phyloP scores from a whole-genome alignment of 2,888 invertebrate genomes.

The Pristionchus mayeri region DNA sequence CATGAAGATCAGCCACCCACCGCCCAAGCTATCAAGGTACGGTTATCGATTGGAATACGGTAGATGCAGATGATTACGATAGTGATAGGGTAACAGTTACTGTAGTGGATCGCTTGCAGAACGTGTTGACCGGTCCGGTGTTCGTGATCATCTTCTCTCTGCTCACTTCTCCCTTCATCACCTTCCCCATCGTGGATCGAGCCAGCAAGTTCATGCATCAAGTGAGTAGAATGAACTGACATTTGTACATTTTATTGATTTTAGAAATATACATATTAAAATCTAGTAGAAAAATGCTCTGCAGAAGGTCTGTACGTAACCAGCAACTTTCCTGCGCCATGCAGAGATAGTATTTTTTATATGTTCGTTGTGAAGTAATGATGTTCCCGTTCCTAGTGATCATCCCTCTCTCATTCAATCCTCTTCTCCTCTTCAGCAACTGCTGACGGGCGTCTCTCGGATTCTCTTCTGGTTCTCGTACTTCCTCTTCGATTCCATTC shows the following conservation, averaged over 20 bases:
- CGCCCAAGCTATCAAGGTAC: conserved; percentile 2
- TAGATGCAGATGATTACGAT: neutral
- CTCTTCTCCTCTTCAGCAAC: conserved; percentile 59
- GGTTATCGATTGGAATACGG: neutral
- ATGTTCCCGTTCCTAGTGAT: too few relatives aligned
- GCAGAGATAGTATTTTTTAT: too few relatives aligned
- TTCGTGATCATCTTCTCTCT: conserved; percentile 61
- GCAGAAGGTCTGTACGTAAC: too few relatives aligned
- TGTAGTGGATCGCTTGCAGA: neutral
- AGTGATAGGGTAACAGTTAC: neutral
- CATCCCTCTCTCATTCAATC: neutral
- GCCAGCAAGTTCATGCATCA: conserved; percentile 61
- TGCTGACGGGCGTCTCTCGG: conserved; percentile 70
- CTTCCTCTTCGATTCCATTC: conserved; percentile 54
- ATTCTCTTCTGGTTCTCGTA: conserved; percentile 68
- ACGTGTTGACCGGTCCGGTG: conserved; percentile 12
- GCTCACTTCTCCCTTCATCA: conserved; percentile 60
- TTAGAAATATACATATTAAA: too few relatives aligned
- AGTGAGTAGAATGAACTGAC: conserved; percentile 10
- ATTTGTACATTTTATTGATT: neutral
- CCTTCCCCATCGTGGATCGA: conserved; percentile 61
- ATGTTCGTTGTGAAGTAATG: too few relatives aligned
- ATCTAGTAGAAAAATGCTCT: too few relatives aligned
- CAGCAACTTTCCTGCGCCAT: neutral
- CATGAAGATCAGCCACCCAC: neutral